A percentile compares a stretch with the other conserved stretches of the same genome.
phyloP scores from a whole-genome alignment of 2,888 invertebrate species.

The Mystacides longicornis region DNA sequence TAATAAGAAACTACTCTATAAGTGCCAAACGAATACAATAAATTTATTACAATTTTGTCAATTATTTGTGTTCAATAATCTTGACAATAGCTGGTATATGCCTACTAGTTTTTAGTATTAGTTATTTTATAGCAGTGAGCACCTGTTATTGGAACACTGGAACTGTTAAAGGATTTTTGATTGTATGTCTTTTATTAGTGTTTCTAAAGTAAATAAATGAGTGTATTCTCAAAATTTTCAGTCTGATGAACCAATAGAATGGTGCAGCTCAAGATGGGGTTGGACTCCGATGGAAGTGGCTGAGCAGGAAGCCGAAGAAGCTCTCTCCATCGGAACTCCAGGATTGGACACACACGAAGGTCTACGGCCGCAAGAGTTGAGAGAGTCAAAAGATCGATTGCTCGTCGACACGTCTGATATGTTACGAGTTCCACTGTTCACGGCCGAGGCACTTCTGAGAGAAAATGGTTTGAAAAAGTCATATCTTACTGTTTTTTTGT shows the following conservation, averaged over 20 bases:
- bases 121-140: no score
- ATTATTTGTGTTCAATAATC: no score
- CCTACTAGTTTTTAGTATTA: no score
- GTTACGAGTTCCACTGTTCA: constrained; percentile 61
- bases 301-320: constrained; percentile 38
- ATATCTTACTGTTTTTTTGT: no score
- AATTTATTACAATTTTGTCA: no score
- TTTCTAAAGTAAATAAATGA: no score
- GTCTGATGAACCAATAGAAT: constrained; percentile 23
- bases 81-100: no score
- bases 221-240: constrained; percentile 4
- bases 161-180: no score
- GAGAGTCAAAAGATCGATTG: constrained; percentile 62
- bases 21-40: no score
- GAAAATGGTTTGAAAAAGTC: constrained; percentile 50
- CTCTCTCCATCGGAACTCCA: constrained; percentile 30
- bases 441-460: constrained; percentile 58
- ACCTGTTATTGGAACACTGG: no score
- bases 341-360: constrained; percentile 52
- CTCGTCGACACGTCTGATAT: constrained; percentile 64
- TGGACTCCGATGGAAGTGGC: constrained; percentile 25
- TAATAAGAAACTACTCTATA: no score
- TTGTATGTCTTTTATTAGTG: no score
- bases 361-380: constrained; percentile 57
- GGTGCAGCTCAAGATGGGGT: constrained; percentile 23